These are phyloP conservation scores for Zaprionus inermis DNA, from an alignment of 1,140 invertebrate genomes.

Conservation along the genomic window DNA sequence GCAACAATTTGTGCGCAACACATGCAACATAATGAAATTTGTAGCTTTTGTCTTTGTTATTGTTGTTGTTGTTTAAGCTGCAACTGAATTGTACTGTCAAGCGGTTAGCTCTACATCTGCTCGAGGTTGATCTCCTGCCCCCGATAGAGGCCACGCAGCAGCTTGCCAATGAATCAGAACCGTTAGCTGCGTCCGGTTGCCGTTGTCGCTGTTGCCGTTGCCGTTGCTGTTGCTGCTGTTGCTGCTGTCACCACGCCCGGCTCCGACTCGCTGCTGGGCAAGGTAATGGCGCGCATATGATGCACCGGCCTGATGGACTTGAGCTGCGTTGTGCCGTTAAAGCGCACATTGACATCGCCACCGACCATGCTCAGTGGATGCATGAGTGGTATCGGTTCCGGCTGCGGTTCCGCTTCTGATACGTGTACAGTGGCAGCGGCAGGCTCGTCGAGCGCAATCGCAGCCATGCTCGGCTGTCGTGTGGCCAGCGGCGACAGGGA, in stretches of 20 bases:
- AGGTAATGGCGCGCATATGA: slow-evolving; percentile 69
- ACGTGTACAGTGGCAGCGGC: slow-evolving; percentile 9
- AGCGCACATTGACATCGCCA: slow-evolving; percentile 88
- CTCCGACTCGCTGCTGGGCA: slow-evolving; percentile 37
- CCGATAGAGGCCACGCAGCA: slow-evolving; percentile 71
- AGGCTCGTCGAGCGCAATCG: slow-evolving; percentile 25
- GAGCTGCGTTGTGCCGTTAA: slow-evolving; percentile 88
- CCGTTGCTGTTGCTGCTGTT: slow-evolving; percentile 25
- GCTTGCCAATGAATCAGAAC: slow-evolving; percentile 81
- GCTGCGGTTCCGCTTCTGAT: slow-evolving; percentile 59
- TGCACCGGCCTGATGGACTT: slow-evolving; percentile 84
- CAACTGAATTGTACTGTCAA: slow-evolving; percentile 62
- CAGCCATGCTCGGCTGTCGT: slow-evolving; percentile 49
- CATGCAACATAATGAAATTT: slow-evolving; percentile 60
- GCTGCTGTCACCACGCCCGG: slow-evolving; percentile 18
- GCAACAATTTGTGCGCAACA: slow-evolving; percentile 75
- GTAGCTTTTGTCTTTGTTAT: slow-evolving; percentile 40
- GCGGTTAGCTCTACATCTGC: slow-evolving; percentile 42
- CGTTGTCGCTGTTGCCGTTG: slow-evolving; percentile 34
- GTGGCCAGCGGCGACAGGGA: slow-evolving; percentile 67
- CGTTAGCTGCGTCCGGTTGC: slow-evolving; percentile 79
- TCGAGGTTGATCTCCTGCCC: slow-evolving; percentile 28
- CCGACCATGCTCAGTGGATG: slow-evolving; percentile 86
- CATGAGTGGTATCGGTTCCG: slow-evolving; percentile 78
- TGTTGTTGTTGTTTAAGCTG: slow-evolving; percentile 48